phyloP scores from a whole-genome alignment of 2,113 vertebrate genomes.

The Odontesthes bonariensis region DNA sequence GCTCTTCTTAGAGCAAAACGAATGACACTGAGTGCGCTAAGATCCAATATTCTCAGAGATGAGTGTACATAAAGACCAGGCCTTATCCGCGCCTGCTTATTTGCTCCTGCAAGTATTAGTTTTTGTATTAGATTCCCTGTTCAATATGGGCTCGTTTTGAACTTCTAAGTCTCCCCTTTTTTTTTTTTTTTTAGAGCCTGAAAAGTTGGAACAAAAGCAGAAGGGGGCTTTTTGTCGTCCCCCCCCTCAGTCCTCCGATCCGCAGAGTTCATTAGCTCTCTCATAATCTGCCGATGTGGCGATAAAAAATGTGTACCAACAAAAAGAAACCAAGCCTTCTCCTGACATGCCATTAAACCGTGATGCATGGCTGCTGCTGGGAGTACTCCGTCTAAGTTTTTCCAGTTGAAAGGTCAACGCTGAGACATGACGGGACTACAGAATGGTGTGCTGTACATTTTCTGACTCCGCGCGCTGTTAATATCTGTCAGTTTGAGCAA shows the following conservation, averaged over 20 bases:
- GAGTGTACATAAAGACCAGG: conserved; percentile 57
- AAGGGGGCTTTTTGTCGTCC: background rate
- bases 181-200: conserved; percentile 34
- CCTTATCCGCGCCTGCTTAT: conserved; percentile 56
- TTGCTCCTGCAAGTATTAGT: conserved; percentile 71
- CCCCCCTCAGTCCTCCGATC: conserved; percentile 39
- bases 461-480: conserved; percentile 25
- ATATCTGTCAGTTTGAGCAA: conserved; percentile 36
- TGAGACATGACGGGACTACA: conserved; percentile 63
- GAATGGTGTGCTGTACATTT: conserved; percentile 49
- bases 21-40: conserved; percentile 56
- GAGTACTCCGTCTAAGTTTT: conserved; percentile 53
- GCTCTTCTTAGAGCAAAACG: conserved; percentile 55
- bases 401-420: conserved; percentile 79
- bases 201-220: conserved; percentile 64
- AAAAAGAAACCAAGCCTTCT: conserved; percentile 31
- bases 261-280: conserved; percentile 79
- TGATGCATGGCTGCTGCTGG: conserved; percentile 77
- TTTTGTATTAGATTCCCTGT: conserved; percentile 71
- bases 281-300: conserved; percentile 82
- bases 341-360: conserved; percentile 77
- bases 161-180: conserved; percentile 57
- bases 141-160: conserved; percentile 68
- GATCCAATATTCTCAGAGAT: conserved; percentile 72
- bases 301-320: conserved; percentile 78